Evolutionary conservation across 2,113 vertebrate species (phyloP), one percentile per base, ranked within the genome.

Genomic region (Gasterosteus aculeatus): DNA sequence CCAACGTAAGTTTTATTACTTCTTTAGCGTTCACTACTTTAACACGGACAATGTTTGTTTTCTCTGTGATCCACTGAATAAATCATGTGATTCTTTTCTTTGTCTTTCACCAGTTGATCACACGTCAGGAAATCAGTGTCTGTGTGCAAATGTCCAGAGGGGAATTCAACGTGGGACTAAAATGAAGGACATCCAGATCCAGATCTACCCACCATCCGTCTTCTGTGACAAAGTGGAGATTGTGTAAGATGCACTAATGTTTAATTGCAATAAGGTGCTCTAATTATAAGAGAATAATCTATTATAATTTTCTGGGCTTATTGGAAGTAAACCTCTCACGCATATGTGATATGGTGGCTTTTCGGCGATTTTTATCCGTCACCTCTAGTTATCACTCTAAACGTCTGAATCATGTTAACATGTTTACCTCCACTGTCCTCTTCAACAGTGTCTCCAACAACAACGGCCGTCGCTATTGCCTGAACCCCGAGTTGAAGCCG

Each of bases 161-260:
- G 0, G 0, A 1, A 8, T 73, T 1, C 0, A 0, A 0, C 0
- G 0, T 0, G 69, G 11, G 0, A 54, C 10, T 2, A 7, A 2
- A 1, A 10, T 91, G 1, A 87, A 78, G 81, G 87, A 89, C 53
- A 38, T 94, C 62, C 89, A 56, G 35, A 38, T 38, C 35, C 35
- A 92, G 41, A 90, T 94, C 72, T 80, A 90, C 80, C 80, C 56
- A 0, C 62, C 60, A 10, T 73, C 82, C 14, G 0, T 1, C 19
- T 88, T 87, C 81, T 94, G 92, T 72, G 3, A 57, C 31, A 85
- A 15, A 77, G 63, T 91, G 33, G 92, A 93, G 84, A 87, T 94
- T 81, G 57, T 93, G 92, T 94, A 89, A 93, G 92, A 57, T 1
- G 39, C 10, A 35, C 1, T 22, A 29, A 29, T 18, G 7, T 51